These are phyloP conservation scores for Notechis scutatus DNA, from an alignment of 2,113 vertebrate species.

Conservation along the genomic window DNA sequence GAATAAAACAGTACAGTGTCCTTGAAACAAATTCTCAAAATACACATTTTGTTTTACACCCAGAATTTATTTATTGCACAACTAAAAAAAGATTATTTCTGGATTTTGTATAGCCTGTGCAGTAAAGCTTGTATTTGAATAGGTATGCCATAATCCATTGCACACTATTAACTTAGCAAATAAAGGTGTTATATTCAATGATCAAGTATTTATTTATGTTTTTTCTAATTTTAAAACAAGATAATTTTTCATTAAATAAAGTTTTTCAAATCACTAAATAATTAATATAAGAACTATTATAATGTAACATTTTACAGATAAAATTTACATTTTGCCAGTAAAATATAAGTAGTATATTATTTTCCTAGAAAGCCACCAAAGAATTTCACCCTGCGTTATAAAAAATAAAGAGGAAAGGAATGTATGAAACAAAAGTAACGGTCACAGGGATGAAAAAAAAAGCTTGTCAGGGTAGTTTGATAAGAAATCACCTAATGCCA, in stretches of 20 bases:
- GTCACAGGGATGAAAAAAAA: slow-evolving; percentile 54
- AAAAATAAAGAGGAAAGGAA: neutral
- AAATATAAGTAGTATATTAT: neutral
- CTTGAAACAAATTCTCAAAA: neutral
- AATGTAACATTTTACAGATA: slow-evolving; percentile 38
- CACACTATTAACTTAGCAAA: slow-evolving; percentile 35
- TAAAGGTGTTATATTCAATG: slow-evolving; percentile 18
- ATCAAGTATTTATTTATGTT: neutral
- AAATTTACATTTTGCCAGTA: neutral
- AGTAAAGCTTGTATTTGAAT: neutral
- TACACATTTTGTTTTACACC: neutral
- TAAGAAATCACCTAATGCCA: slow-evolving; percentile 40
- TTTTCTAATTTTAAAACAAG: neutral
- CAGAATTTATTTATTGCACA: neutral
- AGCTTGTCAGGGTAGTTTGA: slow-evolving; percentile 50
- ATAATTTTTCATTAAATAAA: neutral
- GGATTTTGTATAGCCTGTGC: neutral
- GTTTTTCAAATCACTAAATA: neutral
- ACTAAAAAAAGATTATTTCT: neutral
- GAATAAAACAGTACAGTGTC: neutral
- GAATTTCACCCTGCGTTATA: slow-evolving; percentile 25
- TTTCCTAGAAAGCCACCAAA: slow-evolving; percentile 18
- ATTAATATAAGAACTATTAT: slow-evolving; percentile 48
- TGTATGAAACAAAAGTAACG: slow-evolving; percentile 56
- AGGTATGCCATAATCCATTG: neutral